Conservation (phyloP, 1,140 invertebrate species). For the Kradibia gibbosae region DNA sequence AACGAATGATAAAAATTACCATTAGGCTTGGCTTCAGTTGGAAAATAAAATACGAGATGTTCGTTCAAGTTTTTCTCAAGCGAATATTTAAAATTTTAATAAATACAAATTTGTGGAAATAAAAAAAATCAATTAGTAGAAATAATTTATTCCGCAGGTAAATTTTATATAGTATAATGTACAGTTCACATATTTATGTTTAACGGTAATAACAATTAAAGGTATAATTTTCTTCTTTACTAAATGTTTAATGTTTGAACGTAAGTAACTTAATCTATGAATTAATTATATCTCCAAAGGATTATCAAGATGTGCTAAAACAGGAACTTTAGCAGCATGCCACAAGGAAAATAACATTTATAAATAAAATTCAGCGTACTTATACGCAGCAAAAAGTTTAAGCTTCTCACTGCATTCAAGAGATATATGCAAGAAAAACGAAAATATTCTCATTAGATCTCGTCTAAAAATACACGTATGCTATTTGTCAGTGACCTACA, state of each 20-base stretch:
- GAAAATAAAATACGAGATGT: no score
- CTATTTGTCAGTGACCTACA: neutral
- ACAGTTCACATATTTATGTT: neutral
- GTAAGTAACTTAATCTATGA: conserved; percentile 17
- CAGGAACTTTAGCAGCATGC: conserved; percentile 34
- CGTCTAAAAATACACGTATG: neutral
- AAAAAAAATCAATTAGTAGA: neutral
- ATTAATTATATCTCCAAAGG: conserved; percentile 27
- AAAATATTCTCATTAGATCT: neutral
- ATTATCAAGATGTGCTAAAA: neutral
- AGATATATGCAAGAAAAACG: neutral
- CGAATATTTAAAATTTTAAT: conserved; percentile 9
- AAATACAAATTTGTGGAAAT: neutral
- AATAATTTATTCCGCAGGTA: conserved; percentile 2
- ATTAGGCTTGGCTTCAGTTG: no score
- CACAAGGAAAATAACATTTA: conserved; percentile 24
- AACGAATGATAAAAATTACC: no score
- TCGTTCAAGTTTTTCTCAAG: neutral
- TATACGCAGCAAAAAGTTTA: conserved; percentile 5
- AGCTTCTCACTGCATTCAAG: neutral
- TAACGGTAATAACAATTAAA: conserved; percentile 13
- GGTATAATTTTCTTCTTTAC: conserved; percentile 10
- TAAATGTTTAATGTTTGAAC: neutral
- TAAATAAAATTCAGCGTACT: conserved; percentile 27
- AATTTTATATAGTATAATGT: neutral